Percentiles rank a stretch among this genome's conserved stretches.
These are phyloP conservation scores for Pristionchus mayeri DNA, from an alignment of 2,888 invertebrate species.

Conservation along the genomic window DNA sequence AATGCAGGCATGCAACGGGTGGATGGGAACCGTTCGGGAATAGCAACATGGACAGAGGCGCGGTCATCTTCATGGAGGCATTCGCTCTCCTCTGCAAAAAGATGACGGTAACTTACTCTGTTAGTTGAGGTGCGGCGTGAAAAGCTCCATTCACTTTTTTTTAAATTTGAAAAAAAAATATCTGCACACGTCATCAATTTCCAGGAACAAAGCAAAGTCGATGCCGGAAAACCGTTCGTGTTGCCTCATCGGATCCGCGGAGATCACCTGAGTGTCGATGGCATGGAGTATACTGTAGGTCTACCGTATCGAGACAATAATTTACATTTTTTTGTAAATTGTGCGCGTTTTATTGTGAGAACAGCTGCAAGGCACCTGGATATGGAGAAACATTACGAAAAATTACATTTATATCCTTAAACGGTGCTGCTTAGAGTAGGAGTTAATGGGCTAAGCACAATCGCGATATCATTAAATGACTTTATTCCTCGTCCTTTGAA, in stretches of 20 bases:
- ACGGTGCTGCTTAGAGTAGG: too few relatives aligned
- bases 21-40: conserved; percentile 69
- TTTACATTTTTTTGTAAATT: too few relatives aligned
- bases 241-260: conserved; percentile 67
- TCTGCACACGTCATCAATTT: too few relatives aligned
- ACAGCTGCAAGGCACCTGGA: too few relatives aligned
- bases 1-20: conserved; percentile 60
- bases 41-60: conserved; percentile 57
- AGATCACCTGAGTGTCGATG: conserved; percentile 70
- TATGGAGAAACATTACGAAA: too few relatives aligned
- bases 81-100: conserved; percentile 24
- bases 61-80: conserved; percentile 26
- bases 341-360: too few relatives aligned
- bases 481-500: background rate
- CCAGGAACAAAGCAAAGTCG: conserved; percentile 49
- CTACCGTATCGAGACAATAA: background rate
- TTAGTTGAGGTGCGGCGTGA: too few relatives aligned
- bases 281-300: conserved; percentile 67
- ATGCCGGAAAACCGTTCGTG: background rate
- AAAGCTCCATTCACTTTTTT: too few relatives aligned
- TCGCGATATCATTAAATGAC: too few relatives aligned
- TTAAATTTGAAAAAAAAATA: too few relatives aligned
- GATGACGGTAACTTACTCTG: background rate
- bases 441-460: too few relatives aligned
- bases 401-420: too few relatives aligned